These are phyloP conservation scores for Nothoprocta pentlandii DNA, from an alignment of 2,113 vertebrate species.

Conservation along the genomic window DNA sequence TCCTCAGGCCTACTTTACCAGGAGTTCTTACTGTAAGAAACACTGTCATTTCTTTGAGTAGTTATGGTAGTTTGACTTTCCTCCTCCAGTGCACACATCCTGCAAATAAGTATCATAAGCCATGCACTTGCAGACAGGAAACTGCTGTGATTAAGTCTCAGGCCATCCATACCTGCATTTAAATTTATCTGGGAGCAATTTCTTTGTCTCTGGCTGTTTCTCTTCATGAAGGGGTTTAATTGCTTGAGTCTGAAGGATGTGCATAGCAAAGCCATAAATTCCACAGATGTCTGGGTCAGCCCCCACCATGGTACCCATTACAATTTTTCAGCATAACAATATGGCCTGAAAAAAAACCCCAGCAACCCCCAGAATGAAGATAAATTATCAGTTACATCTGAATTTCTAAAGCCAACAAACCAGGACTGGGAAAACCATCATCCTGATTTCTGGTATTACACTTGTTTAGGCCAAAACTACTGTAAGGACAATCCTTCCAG, in stretches of 20 bases:
- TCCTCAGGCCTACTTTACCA: not conserved
- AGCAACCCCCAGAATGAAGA: conserved; percentile 2
- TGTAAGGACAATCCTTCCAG: not conserved
- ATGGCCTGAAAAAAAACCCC: not conserved
- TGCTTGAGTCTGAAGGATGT: conserved; percentile 24
- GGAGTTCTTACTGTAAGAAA: not conserved
- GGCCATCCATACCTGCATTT: not conserved
- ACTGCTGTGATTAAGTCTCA: not conserved
- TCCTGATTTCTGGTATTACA: not conserved
- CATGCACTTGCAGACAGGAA: not conserved
- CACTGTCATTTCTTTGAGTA: not conserved
- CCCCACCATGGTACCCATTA: not conserved
- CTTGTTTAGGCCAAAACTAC: not conserved
- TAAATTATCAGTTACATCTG: conserved; percentile 19
- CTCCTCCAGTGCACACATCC: not conserved
- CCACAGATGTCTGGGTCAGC: conserved; percentile 29
- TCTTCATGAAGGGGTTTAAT: conserved; percentile 40
- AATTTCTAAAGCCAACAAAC: conserved; percentile 45
- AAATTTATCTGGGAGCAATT: not conserved
- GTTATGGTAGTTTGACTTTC: not conserved
- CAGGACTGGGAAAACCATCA: not conserved
- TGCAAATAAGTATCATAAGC: not conserved
- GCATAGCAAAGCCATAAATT: not conserved
- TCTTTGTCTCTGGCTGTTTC: not conserved
- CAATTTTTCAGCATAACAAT: conserved; percentile 2